Evolutionary conservation across 2,113 vertebrate species (phyloP).

Genomic region (Boulengerochromis microlepis): DNA sequence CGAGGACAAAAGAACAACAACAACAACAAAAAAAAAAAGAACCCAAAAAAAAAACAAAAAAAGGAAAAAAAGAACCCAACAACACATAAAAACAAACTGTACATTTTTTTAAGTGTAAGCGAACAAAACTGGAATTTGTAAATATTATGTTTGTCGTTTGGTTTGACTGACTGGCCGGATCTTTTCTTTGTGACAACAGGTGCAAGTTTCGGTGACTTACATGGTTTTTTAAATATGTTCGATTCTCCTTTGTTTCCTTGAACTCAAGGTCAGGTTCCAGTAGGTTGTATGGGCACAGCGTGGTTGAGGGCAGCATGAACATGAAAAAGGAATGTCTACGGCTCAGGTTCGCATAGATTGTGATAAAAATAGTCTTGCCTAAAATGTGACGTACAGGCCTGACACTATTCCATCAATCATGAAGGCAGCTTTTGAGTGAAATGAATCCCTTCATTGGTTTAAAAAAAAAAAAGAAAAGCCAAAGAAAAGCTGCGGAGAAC

Average conservation of each 20-base stretch:
- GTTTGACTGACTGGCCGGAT: constrained; percentile 67
- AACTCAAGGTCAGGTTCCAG: constrained; percentile 26
- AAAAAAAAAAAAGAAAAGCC: constrained; percentile 30
- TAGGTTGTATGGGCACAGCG: constrained; percentile 27
- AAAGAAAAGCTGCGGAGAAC: constrained; percentile 45
- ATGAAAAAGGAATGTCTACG: not conserved
- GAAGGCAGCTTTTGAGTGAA: constrained; percentile 20
- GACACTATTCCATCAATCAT: constrained; percentile 23
- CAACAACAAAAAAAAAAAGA: not conserved
- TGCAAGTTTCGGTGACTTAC: constrained; percentile 65
- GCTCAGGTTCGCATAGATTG: constrained; percentile 26
- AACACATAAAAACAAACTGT: constrained; percentile 67
- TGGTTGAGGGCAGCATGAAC: constrained; percentile 15
- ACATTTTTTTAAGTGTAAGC: constrained; percentile 75
- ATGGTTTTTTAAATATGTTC: constrained; percentile 44
- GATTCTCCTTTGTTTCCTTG: constrained; percentile 40
- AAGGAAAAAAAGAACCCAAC: not conserved
- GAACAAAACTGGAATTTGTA: constrained; percentile 74
- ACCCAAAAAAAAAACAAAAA: not conserved
- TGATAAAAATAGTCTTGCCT: constrained; percentile 13
- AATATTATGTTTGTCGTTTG: constrained; percentile 78
- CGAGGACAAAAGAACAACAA: constrained; percentile 21
- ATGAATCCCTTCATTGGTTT: constrained; percentile 46
- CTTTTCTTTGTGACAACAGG: constrained; percentile 73
- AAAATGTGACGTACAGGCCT: constrained; percentile 5